These are phyloP conservation scores for Callipepla squamata DNA, from an alignment of 2,113 vertebrate genomes.

Conservation along the genomic window DNA sequence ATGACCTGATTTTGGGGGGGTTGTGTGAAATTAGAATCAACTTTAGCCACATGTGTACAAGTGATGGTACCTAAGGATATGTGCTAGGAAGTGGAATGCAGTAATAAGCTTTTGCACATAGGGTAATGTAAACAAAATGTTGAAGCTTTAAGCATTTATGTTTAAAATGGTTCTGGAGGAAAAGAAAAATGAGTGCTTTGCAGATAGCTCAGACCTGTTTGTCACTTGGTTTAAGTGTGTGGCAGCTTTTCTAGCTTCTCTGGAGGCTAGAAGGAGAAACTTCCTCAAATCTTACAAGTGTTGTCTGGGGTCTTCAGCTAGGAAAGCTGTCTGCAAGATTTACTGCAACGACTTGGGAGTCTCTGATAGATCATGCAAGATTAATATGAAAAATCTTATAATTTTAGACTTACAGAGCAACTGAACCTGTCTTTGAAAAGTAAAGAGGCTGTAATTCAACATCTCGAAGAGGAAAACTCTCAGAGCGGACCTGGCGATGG, in stretches of 20 bases:
- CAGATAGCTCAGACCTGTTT: neutral
- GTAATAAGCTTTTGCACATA: neutral
- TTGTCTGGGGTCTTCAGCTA: neutral
- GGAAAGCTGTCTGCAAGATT: neutral
- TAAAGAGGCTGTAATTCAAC: constrained; percentile 84
- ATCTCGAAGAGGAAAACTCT: constrained; percentile 76
- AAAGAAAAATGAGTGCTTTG: neutral
- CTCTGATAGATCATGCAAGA: constrained; percentile 45
- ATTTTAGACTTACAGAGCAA: constrained; percentile 86
- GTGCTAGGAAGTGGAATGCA: neutral
- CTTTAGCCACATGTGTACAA: neutral
- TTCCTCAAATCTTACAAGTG: neutral
- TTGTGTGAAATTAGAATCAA: neutral
- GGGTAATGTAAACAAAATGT: neutral
- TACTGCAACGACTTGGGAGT: neutral
- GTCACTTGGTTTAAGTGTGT: neutral
- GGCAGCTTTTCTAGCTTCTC: neutral
- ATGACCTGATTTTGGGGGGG: neutral
- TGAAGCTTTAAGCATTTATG: neutral
- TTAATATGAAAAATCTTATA: constrained; percentile 69
- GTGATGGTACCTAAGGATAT: neutral
- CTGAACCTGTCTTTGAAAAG: constrained; percentile 83
- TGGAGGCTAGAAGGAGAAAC: neutral
- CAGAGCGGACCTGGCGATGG: constrained; percentile 61
- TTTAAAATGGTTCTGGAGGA: neutral